A percentile compares a stretch with the other conserved stretches of the same genome.
Conservation (phyloP, 2,797 vertebrate species). For the Squalus acanthias region DNA sequence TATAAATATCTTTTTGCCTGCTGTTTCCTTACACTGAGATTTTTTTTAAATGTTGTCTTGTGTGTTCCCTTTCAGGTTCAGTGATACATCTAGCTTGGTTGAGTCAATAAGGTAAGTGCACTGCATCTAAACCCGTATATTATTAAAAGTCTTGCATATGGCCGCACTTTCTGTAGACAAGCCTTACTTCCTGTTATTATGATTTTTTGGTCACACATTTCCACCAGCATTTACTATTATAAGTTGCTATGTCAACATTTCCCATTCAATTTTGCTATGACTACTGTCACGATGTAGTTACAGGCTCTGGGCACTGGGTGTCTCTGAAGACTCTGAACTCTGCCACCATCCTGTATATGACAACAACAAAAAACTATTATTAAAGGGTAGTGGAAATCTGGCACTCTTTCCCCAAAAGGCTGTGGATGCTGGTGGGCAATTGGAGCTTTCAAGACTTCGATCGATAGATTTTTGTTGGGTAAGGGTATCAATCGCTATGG, state of each 20-base stretch:
- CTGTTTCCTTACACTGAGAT: not conserved
- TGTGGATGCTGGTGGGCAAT: not conserved
- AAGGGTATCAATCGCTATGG: not conserved
- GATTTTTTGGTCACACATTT: not conserved
- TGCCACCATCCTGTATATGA: not conserved
- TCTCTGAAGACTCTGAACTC: not conserved
- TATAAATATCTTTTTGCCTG: not conserved
- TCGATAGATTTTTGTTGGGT: not conserved
- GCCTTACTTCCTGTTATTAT: not conserved
- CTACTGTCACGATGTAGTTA: not conserved
- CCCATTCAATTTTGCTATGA: not conserved
- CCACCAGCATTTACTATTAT: not conserved
- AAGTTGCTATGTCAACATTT: not conserved
- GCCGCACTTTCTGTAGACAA: not conserved
- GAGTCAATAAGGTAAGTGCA: constrained; percentile 2
- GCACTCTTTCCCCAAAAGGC: not conserved
- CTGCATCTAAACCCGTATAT: not conserved
- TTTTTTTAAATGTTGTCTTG: not conserved
- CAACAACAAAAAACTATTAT: not conserved
- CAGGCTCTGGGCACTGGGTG: not conserved
- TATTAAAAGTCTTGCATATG: not conserved
- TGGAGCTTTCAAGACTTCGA: not conserved
- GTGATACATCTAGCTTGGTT: constrained; percentile 14
- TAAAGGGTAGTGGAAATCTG: too few species aligned
- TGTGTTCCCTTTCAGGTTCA: constrained; percentile 25